Conservation (phyloP, 1,140 invertebrate genomes). For the Zaprionus camerounensis region DNA sequence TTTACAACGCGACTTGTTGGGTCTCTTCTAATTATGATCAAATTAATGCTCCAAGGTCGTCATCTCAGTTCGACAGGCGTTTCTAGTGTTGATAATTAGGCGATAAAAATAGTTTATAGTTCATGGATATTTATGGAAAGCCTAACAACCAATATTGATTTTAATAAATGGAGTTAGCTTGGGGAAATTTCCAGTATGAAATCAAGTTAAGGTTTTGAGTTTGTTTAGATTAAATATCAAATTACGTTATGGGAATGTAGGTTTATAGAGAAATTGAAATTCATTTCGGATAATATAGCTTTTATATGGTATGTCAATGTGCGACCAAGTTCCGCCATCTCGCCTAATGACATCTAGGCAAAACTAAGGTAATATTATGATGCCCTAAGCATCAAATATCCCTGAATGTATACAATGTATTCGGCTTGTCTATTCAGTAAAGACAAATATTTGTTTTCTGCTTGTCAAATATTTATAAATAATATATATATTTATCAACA, state of each 20-base stretch:
- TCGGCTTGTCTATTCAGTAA: conserved; percentile 43
- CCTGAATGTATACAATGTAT: not conserved
- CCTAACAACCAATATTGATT: conserved; percentile 53
- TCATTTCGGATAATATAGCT: not conserved
- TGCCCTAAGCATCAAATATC: not conserved
- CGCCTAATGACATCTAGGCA: not conserved
- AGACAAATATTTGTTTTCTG: conserved; percentile 56
- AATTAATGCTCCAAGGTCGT: conserved; percentile 61
- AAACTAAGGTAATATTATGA: not conserved
- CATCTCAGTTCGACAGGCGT: conserved; percentile 6
- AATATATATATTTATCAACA: conserved; percentile 25
- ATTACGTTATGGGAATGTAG: not conserved
- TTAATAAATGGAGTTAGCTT: conserved; percentile 42
- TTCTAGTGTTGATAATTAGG: conserved; percentile 27
- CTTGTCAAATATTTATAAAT: conserved; percentile 60
- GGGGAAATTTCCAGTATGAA: conserved; percentile 16
- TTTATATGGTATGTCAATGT: not conserved
- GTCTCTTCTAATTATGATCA: conserved; percentile 46
- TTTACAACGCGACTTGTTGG: conserved; percentile 54
- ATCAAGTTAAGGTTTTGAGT: not conserved
- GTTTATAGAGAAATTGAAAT: not conserved
- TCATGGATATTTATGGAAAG: conserved; percentile 34
- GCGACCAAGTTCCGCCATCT: not conserved
- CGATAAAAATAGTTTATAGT: conserved; percentile 39
- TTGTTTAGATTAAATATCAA: conserved; percentile 8